Evolutionary conservation across 1,140 invertebrate species (phyloP), one percentile per base, ranked within the genome.

Genomic region (Drosophila lini): DNA sequence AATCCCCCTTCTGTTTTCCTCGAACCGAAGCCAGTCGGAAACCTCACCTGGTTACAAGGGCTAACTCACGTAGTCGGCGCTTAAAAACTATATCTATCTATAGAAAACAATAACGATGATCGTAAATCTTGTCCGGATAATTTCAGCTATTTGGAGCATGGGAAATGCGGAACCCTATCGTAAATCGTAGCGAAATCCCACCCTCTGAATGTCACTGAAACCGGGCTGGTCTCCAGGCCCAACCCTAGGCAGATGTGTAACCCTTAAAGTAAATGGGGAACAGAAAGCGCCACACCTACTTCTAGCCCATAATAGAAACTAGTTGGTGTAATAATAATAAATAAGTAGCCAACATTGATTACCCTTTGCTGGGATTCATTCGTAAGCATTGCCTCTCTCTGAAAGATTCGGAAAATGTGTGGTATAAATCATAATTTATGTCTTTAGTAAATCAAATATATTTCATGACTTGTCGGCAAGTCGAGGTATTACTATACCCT

Each of bases 121-220:
- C 61, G 61, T 76, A 76, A 76, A 68, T 76, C 73, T 65, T 13
- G 47, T 25, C 6, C 6, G 15, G 19, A 45, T 70, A 69, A 47
- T 65, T 42, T 42, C 9, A 38, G 19, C 10, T 52, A 19, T 52
- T 55, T 57, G 8, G 42, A 55, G 42, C 52, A 48, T 58, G 64
- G 32, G 8, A 38, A 47, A 25, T 16, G 22, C 5, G 10, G 1
- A 11, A 13, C 40, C 32, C 32, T 48, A 69, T 70, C 64, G 44
- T 58, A 58, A 71, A 71, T 70, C 36, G 25, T 69, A 32, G 62
- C 13, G 16, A 44, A 65, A 2, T 32, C 28, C 31, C 59, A 41
- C 8, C 31, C 15, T 15, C 15, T 28, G 6, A 28, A 1, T 11
- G 25, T 47, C 22, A 63, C 13, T 40, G 11, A 58, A 32, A 41